These are phyloP conservation scores for Cataglyphis albicans DNA, from an alignment of 2,888 invertebrate genomes.

Conservation along the genomic window DNA sequence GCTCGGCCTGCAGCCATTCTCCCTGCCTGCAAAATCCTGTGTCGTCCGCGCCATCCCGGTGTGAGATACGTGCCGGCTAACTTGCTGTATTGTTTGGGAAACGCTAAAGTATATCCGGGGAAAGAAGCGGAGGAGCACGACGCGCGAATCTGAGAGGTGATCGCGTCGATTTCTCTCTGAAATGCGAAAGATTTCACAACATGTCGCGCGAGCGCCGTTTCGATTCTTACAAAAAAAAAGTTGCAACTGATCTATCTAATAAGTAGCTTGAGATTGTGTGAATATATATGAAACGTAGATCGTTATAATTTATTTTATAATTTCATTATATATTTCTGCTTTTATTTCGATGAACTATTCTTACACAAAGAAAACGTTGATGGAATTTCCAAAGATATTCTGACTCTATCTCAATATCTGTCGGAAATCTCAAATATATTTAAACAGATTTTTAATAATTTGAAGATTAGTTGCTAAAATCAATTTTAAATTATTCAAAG, in stretches of 20 bases:
- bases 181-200: conserved; percentile 47
- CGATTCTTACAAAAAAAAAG: conserved; percentile 26
- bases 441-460: not conserved
- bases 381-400: not conserved
- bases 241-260: conserved; percentile 36
- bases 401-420: not conserved
- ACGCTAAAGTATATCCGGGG: conserved; percentile 63
- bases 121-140: conserved; percentile 59
- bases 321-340: not conserved
- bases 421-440: not conserved
- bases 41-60: conserved; percentile 49
- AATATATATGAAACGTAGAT: not conserved
- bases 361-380: not conserved
- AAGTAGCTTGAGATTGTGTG: not conserved
- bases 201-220: not conserved
- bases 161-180: conserved; percentile 62
- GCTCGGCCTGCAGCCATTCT: conserved; percentile 66
- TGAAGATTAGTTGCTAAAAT: not conserved
- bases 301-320: not conserved
- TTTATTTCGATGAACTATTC: not conserved
- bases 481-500: not conserved
- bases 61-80: conserved; percentile 68
- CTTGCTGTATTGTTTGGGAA: conserved; percentile 55
- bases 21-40: conserved; percentile 11
- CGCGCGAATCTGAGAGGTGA: conserved; percentile 61